Conservation (phyloP, 2,113 vertebrate genomes). For the Natator depressus region DNA sequence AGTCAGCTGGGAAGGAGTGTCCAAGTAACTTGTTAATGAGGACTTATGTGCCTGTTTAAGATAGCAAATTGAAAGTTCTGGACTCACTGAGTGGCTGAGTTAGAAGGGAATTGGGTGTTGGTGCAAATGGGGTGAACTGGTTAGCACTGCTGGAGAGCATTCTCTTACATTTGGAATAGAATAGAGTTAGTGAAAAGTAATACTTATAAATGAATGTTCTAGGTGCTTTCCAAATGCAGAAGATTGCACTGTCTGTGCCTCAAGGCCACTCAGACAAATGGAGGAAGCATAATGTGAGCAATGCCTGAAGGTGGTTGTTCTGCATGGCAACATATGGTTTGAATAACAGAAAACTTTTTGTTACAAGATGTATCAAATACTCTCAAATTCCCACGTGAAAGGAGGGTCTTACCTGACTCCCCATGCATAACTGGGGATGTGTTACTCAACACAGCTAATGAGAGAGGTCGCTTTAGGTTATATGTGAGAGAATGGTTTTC, state of each 20-base stretch:
- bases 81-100: neutral
- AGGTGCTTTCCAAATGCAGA: neutral
- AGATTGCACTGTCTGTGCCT: conserved; percentile 45
- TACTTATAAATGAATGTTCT: conserved; percentile 4
- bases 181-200: neutral
- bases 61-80: conserved; percentile 6
- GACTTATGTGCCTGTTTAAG: neutral
- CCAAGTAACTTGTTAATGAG: neutral
- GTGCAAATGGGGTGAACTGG: neutral
- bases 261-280: conserved; percentile 49
- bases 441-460: neutral
- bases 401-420: neutral
- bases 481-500: neutral
- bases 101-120: neutral
- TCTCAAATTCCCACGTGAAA: conserved; percentile 19
- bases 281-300: neutral
- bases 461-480: neutral
- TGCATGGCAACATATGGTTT: conserved; percentile 34
- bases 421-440: neutral
- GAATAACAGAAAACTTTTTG: conserved; percentile 9
- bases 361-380: neutral
- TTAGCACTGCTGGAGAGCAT: neutral
- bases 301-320: conserved; percentile 23
- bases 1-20: neutral
- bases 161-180: neutral